Base-by-base conservation (phyloP, 2,888 invertebrate genomes). In the Monopis laevigella region DNA sequence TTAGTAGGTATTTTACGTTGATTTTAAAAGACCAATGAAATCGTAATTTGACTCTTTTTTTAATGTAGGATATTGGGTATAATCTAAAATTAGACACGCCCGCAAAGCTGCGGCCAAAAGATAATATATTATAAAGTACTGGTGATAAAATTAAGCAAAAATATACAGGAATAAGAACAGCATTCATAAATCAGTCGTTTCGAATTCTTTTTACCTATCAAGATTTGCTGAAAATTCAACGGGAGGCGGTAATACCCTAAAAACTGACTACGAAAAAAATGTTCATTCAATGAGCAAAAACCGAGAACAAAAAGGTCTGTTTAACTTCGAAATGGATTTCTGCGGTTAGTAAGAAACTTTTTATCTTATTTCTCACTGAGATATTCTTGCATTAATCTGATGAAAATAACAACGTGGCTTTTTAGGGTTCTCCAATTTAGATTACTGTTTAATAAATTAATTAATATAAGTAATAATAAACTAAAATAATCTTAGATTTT, bases 321-420 rank as follows among this genome's bases (percentile, higher is more conserved):
- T 71, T 69, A 65, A 71, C 68, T 71, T 71, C 58, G 62, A 65
- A 73, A 72, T 74, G 71, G 71, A 69, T 69, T 71, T 69, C 59
- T 60, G 69, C 61, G 66, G 70, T 73, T 60, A 65, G 62, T 61
- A 56, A 52, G 51, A 58, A 65, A 68, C 51, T 65, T 70, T 66
- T 65, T 63, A 64, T 65, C 62, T 63, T 58, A 56, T 62, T 62
- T 55, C 47, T 42, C 53, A 51, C 55, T 62, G 58, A 65, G 62
- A 60, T 58, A 57, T 61, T 62, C 58, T 55, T 55, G 58, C 60
- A 65, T 65, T 66, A 65, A 65, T 62, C 58, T 59, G 58, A 62
- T 65, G 62, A 59, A 60, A 62, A 59, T 56, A 58, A 56, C 55
- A 35, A 40, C 45, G 40, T 42, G 41, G 43, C 19, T 43, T n/a